These are phyloP conservation scores for Otolemur garnettii DNA, from an alignment of 2,113 vertebrate genomes.

Conservation along the genomic window DNA sequence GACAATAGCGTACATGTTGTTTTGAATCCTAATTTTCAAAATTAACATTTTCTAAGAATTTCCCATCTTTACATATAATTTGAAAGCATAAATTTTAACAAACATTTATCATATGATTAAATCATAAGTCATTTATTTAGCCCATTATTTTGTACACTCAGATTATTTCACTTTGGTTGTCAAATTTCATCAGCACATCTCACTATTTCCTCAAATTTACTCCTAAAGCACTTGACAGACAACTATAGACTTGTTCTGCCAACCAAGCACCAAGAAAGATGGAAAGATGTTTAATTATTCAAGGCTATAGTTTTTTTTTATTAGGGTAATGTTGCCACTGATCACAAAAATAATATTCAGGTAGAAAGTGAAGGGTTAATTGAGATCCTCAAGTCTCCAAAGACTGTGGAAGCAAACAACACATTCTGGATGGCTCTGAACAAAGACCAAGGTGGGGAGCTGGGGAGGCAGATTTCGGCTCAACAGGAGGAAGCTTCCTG, in stretches of 20 bases:
- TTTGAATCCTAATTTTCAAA: constrained; percentile 48
- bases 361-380: not conserved
- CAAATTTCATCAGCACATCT: not conserved
- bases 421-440: not conserved
- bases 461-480: not conserved
- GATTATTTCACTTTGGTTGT: not conserved
- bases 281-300: not conserved
- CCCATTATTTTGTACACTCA: not conserved
- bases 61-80: not conserved
- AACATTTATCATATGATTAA: not conserved
- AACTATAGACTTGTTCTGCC: not conserved
- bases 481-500: not conserved
- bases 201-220: not conserved
- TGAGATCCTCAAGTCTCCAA: not conserved
- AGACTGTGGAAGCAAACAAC: not conserved
- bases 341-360: not conserved
- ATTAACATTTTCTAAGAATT: not conserved
- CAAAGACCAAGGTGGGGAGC: too few species aligned
- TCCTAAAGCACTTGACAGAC: not conserved
- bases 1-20: not conserved
- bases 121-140: not conserved
- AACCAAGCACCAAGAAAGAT: not conserved
- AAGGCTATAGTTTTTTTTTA: not conserved
- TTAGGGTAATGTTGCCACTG: not conserved
- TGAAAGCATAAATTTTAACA: constrained; percentile 31